A percentile compares a stretch with the other conserved stretches of the same genome.
Conservation (phyloP, 2,888 invertebrate genomes). For the Polyploca ridens region DNA sequence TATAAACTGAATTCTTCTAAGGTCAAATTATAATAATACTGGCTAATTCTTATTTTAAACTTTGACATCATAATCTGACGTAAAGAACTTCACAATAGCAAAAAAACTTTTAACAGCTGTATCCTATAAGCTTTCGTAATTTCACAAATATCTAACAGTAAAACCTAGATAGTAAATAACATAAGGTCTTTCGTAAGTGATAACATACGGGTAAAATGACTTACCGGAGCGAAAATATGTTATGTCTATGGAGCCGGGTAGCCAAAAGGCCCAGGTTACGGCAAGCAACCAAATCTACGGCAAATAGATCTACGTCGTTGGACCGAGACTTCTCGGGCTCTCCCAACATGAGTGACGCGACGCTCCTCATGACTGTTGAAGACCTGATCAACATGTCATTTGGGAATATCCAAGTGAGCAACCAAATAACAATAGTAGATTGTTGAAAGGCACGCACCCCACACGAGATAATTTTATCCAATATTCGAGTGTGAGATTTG, state of each 20-base stretch:
- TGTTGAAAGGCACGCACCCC: no score
- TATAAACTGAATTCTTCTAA: no score
- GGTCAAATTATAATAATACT: no score
- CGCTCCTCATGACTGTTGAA: slow-evolving; percentile 62
- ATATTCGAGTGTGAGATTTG: no score
- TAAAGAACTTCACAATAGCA: neutral
- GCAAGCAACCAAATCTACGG: neutral
- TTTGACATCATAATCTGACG: neutral
- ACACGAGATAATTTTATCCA: no score
- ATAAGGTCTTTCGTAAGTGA: neutral
- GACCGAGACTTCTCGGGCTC: neutral
- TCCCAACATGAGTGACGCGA: slow-evolving; percentile 55
- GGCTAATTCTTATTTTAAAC: neutral
- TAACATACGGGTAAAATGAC: neutral
- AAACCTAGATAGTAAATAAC: neutral
- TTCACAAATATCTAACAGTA: neutral
- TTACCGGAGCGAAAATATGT: no score
- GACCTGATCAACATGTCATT: slow-evolving; percentile 64
- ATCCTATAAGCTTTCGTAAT: neutral
- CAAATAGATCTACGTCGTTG: neutral
- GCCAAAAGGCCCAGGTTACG: neutral
- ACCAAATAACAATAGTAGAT: no score
- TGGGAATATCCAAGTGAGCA: slow-evolving; percentile 34
- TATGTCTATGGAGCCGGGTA: no score
- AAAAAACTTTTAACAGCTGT: no score